These are phyloP conservation scores for Solenopsis invicta DNA, from an alignment of 1,140 invertebrate genomes.

Conservation along the genomic window DNA sequence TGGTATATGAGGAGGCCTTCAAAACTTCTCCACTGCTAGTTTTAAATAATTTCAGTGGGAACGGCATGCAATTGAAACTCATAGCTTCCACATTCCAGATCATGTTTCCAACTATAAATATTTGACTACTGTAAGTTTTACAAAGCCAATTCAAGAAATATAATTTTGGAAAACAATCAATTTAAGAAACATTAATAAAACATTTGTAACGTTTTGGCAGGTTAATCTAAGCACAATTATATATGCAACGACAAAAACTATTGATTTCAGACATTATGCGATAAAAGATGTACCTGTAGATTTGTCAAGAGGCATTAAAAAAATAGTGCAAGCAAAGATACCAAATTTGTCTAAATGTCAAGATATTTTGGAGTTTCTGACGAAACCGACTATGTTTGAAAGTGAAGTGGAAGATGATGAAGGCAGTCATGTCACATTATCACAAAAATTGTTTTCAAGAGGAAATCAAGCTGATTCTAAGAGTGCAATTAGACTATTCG, in stretches of 20 bases:
- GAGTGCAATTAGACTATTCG: slow-evolving; percentile 94
- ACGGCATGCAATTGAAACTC: slow-evolving; percentile 95
- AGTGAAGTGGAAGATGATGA: slow-evolving; percentile 97
- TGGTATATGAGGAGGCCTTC: slow-evolving; percentile 94
- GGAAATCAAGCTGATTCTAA: slow-evolving; percentile 93
- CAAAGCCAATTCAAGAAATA: neutral
- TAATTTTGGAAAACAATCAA: neutral
- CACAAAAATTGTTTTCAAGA: slow-evolving; percentile 92
- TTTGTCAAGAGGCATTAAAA: slow-evolving; percentile 96
- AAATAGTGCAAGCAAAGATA: slow-evolving; percentile 96
- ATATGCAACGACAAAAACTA: slow-evolving; percentile 93
- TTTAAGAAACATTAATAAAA: neutral
- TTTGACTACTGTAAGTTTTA: slow-evolving; percentile 91
- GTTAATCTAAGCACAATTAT: slow-evolving; percentile 97
- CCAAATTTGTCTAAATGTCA: slow-evolving; percentile 95
- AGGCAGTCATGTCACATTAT: slow-evolving; percentile 90
- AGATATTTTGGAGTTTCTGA: slow-evolving; percentile 97
- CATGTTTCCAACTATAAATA: slow-evolving; percentile 99
- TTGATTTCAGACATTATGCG: slow-evolving; percentile 97
- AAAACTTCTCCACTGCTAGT: slow-evolving; percentile 95
- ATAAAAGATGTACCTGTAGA: slow-evolving; percentile 95
- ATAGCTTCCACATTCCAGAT: slow-evolving; percentile 99
- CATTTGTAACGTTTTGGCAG: slow-evolving; percentile 85
- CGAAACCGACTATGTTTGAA: slow-evolving; percentile 95
- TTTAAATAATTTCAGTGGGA: slow-evolving; percentile 97